Evolutionary conservation across 1,140 invertebrate species (phyloP), one percentile per base, ranked within the genome.

Genomic region (Neodiprion pinetum): DNA sequence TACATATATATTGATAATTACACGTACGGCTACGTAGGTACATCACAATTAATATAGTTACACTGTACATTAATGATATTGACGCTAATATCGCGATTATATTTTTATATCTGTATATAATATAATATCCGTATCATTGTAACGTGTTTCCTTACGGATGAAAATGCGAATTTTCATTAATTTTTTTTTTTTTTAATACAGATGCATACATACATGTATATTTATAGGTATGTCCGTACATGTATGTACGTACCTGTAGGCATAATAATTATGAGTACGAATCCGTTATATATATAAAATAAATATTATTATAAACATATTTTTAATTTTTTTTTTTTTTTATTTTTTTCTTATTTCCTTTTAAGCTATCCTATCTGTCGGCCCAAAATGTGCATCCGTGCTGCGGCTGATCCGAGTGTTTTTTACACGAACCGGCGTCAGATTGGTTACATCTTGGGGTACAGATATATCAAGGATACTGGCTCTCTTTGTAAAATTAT

Each of bases 1-100:
- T 40, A 40, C 5, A 4, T 40, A 40, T 40, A 40, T 40, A 40
- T 40, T 3, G 2, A 40, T 5, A 40, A 40, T 40, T 40, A 40
- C 28, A 40, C 28, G 28, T 40, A 65, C 78, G 76, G 76, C 85
- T 87, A 87, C 83, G 82, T 82, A 85, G 83, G 84, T 86, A 86
- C 87, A 88, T 88, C 87, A 88, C 87, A 88, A 84, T 81, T 80
- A 84, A 86, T 88, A 88, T 88, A 88, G 80, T 88, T 88, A 88
- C 87, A 88, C 87, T 88, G 87, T 88, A 88, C 87, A 88, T 84
- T 86, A 86, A 87, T 88, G 80, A 83, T 84, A 82, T 86, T 82
- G 78, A 84, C 80, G 81, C 72, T 78, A 74, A 80, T 79, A 81
- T 79, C 70, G 70, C 47, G 21, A 40, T 50, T n/a, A 17, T 48